Evolutionary conservation across 2,113 vertebrate species (phyloP).

Genomic region (Chaetops frenatus): DNA sequence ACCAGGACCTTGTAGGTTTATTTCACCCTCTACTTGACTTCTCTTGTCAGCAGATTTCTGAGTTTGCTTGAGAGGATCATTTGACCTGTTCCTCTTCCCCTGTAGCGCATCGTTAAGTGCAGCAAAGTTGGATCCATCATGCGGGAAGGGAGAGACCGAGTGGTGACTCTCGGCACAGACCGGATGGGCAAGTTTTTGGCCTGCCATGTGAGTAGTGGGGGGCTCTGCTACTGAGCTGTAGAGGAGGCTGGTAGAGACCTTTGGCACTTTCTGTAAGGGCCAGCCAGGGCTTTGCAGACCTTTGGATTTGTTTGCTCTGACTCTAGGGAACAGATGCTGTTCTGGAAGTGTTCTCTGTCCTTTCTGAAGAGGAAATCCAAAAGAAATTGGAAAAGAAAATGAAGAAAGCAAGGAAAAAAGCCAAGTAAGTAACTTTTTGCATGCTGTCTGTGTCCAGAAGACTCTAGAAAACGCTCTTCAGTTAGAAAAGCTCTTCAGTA

Average conservation of each 20-base stretch:
- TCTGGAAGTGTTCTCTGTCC: conserved; percentile 86
- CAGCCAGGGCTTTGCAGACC: not conserved
- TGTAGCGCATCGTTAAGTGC: conserved; percentile 83
- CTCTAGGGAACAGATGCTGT: conserved; percentile 81
- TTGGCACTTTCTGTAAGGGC: not conserved
- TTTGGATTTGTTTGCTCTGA: not conserved
- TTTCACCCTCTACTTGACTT: not conserved
- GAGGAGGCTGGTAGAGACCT: not conserved
- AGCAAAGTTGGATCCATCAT: conserved; percentile 87
- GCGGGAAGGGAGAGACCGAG: conserved; percentile 84
- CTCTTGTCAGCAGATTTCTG: not conserved
- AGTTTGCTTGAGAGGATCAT: not conserved
- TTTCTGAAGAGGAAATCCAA: conserved; percentile 81
- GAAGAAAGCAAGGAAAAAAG: conserved; percentile 90
- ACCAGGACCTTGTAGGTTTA: not conserved
- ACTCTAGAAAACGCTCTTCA: not conserved
- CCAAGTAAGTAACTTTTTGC: conserved; percentile 63
- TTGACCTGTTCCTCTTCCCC: not conserved
- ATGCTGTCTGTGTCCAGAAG: not conserved
- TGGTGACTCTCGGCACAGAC: conserved; percentile 83
- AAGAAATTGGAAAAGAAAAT: conserved; percentile 85
- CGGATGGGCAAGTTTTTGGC: conserved; percentile 77
- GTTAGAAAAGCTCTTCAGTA: not conserved
- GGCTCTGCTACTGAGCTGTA: not conserved
- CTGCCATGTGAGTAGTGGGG: conserved; percentile 85